Evolutionary conservation across 2,888 invertebrate species (phyloP), one percentile per base, ranked within the genome.

Genomic region (Camptogramma bilineatum): DNA sequence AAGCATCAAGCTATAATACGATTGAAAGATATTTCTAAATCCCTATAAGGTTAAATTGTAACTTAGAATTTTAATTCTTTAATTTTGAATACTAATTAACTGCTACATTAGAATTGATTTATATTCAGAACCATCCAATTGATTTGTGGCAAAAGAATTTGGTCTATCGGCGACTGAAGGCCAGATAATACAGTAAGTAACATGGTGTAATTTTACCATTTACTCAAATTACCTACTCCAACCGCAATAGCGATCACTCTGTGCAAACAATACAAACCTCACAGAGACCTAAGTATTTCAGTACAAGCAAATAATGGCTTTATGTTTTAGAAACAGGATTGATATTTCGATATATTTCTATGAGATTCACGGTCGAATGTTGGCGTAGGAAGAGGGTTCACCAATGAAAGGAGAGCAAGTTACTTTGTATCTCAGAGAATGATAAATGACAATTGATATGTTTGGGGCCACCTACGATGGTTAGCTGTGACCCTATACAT

Each of bases 141-240:
- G 39, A 61, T 62, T 62, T 46, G 34, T 66, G 21, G 34, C 13
- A 55, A 18, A 16, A 46, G 9, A 24, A 16, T 18, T 21, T 8
- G 53, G n/a, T 44, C 50, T 34, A 62, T 62, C 34, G 57, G 57
- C 16, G 50, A 46, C 51, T 58, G 46, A n/a, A 3, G 39, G 19
- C 39, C 42, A 44, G 16, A 16, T 16, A 13, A 16, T 51, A 24
- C 17, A 51, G 2, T 52, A 21, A 42, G 34, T 52, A 53, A 58
- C 75, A 72, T 75, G 81, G 81, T 81, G 80, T 82, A 81, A 82
- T 82, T 84, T 84, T 81, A 82, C 77, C 73, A 78, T 81, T 83
- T 79, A 82, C 84, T 85, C 80, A 59, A 74, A 79, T 85, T 86
- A 85, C 53, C 44, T 42, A 42, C 85, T 75, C 57, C 44, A 83